These are phyloP conservation scores for Acrocephalus kingi DNA, from an alignment of 2,113 vertebrate genomes.

Conservation along the genomic window DNA sequence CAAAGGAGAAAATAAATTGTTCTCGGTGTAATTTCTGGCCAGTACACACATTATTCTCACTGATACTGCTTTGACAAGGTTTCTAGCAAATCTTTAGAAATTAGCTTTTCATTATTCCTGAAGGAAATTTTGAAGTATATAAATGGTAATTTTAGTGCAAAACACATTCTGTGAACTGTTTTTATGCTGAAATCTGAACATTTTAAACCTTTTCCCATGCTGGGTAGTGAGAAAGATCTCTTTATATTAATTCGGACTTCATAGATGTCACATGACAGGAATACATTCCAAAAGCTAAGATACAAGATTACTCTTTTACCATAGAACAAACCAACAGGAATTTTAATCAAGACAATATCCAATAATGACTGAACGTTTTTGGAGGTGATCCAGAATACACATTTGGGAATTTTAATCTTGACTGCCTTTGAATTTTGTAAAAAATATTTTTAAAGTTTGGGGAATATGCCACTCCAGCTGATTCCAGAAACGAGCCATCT, in stretches of 20 bases:
- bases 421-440: slow-evolving; percentile 78
- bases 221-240: slow-evolving; percentile 82
- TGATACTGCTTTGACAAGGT: background rate
- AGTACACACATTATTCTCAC: background rate
- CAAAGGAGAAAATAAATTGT: background rate
- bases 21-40: background rate
- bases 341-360: slow-evolving; percentile 88
- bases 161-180: slow-evolving; percentile 42
- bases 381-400: slow-evolving; percentile 76
- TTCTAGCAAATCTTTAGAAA: background rate
- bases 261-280: slow-evolving; percentile 76
- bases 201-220: slow-evolving; percentile 69
- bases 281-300: slow-evolving; percentile 77
- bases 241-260: slow-evolving; percentile 77
- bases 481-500: slow-evolving; percentile 82
- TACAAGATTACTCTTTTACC: slow-evolving; percentile 79
- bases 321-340: slow-evolving; percentile 85
- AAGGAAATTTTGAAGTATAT: slow-evolving; percentile 56
- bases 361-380: slow-evolving; percentile 84
- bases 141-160: slow-evolving; percentile 5
- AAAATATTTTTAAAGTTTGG: slow-evolving; percentile 69
- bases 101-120: slow-evolving; percentile 25
- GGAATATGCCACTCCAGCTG: slow-evolving; percentile 75
- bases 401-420: slow-evolving; percentile 83
- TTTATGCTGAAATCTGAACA: slow-evolving; percentile 75